Evolutionary conservation across 2,888 invertebrate genomes (phyloP), one percentile per base, ranked within the genome.

Genomic region (Drosophila neonasuta): DNA sequence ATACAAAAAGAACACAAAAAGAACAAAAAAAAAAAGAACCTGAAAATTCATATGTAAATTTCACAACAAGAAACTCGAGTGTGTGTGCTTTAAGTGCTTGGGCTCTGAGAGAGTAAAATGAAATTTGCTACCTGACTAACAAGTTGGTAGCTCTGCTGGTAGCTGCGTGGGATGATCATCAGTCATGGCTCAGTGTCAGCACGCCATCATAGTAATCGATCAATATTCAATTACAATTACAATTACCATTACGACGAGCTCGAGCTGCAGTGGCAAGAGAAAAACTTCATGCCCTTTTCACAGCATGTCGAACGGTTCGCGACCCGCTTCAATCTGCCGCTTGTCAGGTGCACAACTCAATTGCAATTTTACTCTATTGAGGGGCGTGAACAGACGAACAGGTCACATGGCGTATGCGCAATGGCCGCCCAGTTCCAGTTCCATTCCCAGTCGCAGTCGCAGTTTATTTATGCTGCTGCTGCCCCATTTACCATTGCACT

Each of bases 161-260:
- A 3, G 32, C 32, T 39, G 42, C 30, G 24, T 45, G 20, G n/a
- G 32, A 36, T 57, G 68, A 74, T 68, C 78, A 79, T 74, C 80
- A 80, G 60, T 79, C 79, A 79, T 70, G 68, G 61, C 68, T 70
- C 70, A 65, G 64, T 76, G 77, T 73, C 80, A 79, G 63, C 58
- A 24, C 24, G 45, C 11, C 39, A 36, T 32, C 57, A 32, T 52
- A 46, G 72, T 64, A 75, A 77, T 80, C 73, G 77, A 80, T 80
- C 81, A 80, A 76, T 86, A 78, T 74, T 65, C 78, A 79, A 79
- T 79, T 80, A 78, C 77, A 58, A 66, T 71, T 65, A 69, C 74
- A 77, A 77, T 74, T 77, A 73, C 77, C 73, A 68, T 77, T 74
- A 56, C 49, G 29, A 3, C 48, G 64, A 48, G 63, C 34, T 30